phyloP scores from a whole-genome alignment of 2,888 invertebrate species.

The Urechis unicinctus region DNA sequence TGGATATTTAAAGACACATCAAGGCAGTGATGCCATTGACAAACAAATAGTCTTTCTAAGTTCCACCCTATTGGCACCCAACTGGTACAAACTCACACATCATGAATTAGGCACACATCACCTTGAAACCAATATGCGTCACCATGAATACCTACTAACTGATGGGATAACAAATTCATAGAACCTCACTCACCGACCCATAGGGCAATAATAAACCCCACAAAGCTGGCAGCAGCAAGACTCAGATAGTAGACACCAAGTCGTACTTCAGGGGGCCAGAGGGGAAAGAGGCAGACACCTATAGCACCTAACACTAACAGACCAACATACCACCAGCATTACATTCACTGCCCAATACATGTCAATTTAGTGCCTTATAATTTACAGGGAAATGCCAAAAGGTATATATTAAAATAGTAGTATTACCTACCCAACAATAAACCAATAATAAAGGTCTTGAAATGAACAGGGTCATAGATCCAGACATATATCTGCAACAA shows the following conservation, averaged over 20 bases:
- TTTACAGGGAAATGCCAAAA: not conserved
- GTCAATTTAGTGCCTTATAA: too few relatives aligned
- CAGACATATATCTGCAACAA: constrained; percentile 71
- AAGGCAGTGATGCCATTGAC: too few relatives aligned
- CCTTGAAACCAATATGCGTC: too few relatives aligned
- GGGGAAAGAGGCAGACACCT: constrained; percentile 93
- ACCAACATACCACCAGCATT: not conserved
- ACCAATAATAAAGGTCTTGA: constrained; percentile 77
- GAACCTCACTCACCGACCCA: constrained; percentile 64
- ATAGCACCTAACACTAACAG: constrained; percentile 78
- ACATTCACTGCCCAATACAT: not conserved
- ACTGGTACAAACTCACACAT: too few relatives aligned
- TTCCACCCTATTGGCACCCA: too few relatives aligned
- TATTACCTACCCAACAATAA: constrained; percentile 50
- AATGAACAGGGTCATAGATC: constrained; percentile 93
- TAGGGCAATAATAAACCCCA: constrained; percentile 85
- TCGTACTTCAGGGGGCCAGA: constrained; percentile 88
- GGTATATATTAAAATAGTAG: not conserved
- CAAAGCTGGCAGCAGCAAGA: constrained; percentile 87
- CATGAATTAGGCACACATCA: too few relatives aligned
- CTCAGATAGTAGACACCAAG: constrained; percentile 95
- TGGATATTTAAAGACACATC: too few relatives aligned
- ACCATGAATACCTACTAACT: too few relatives aligned
- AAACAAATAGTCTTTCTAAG: too few relatives aligned
- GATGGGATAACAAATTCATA: too few relatives aligned